Conservation (phyloP, 2,888 invertebrate species). For the Orchestes rusci region DNA sequence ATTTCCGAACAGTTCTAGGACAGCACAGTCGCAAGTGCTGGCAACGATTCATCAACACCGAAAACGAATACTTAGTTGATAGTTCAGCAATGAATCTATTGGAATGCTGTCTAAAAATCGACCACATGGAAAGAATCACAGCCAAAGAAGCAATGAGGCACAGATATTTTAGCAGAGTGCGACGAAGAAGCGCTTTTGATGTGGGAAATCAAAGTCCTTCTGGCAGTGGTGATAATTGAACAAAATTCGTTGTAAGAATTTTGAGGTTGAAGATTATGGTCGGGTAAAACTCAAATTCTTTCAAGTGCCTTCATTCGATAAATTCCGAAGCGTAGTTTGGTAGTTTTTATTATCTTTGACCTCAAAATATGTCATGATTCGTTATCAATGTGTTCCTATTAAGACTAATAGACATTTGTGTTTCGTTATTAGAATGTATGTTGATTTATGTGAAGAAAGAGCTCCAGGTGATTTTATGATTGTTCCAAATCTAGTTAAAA, state of each 20-base stretch:
- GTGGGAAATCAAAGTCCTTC: conserved; percentile 6
- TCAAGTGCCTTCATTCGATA: neutral
- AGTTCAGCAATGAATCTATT: conserved; percentile 39
- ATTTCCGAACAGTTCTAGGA: conserved; percentile 33
- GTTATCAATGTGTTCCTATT: too few relatives aligned
- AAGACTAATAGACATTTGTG: too few relatives aligned
- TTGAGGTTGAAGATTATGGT: neutral
- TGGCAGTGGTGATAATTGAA: too few relatives aligned
- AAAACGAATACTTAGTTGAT: conserved; percentile 41
- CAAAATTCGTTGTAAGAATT: neutral
- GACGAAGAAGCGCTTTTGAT: conserved; percentile 13
- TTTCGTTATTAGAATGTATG: too few relatives aligned
- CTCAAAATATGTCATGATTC: too few relatives aligned
- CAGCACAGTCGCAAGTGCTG: conserved; percentile 39
- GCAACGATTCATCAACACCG: conserved; percentile 41
- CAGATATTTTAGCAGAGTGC: conserved; percentile 38
- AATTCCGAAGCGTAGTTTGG: too few relatives aligned
- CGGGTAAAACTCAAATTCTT: neutral
- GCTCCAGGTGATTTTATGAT: too few relatives aligned
- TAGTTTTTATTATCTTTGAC: too few relatives aligned
- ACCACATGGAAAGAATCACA: conserved; percentile 40
- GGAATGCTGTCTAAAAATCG: conserved; percentile 39
- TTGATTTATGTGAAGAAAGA: too few relatives aligned
- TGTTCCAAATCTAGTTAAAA: too few relatives aligned
- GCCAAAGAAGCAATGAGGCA: conserved; percentile 41